A percentile compares a stretch with the other conserved stretches of the same genome.
Conservation (phyloP, 2,797 vertebrate genomes). For the Acrossocheilus wenchowensis region DNA sequence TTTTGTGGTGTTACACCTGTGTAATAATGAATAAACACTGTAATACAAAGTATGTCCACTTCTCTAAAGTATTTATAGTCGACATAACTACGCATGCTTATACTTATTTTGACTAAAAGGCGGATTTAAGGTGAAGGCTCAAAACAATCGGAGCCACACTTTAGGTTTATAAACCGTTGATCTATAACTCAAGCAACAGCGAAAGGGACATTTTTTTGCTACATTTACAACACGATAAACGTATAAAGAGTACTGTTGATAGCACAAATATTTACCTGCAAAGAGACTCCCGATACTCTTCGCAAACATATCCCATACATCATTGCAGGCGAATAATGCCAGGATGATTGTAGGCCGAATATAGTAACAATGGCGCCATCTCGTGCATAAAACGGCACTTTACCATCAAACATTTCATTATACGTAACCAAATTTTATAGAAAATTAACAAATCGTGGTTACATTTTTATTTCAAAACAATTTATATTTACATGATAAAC, state of each 20-base stretch:
- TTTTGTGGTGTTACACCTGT: neutral
- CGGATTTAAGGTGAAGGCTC: neutral
- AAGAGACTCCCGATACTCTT: neutral
- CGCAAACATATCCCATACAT: neutral
- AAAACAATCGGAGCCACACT: neutral
- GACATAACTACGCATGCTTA: neutral
- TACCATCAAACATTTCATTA: neutral
- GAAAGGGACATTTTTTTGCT: neutral
- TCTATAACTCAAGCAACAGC: neutral
- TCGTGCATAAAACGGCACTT: slow-evolving; percentile 57
- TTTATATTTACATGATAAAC: slow-evolving; percentile 9
- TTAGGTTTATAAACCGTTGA: neutral
- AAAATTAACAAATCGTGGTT: neutral
- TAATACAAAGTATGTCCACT: neutral
- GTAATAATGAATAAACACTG: neutral
- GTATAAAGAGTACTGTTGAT: neutral
- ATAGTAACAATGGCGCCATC: slow-evolving; percentile 64
- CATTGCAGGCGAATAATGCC: neutral
- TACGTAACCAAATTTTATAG: rapidly evolving
- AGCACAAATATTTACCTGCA: neutral
- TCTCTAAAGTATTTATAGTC: neutral
- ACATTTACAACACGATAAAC: neutral
- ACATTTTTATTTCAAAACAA: slow-evolving; percentile 51
- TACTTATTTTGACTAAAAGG: neutral
- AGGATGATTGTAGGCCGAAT: neutral